Evolutionary conservation across 2,797 vertebrate species (phyloP), one percentile per base, ranked within the genome.

Genomic region (Austrolebias charrua): DNA sequence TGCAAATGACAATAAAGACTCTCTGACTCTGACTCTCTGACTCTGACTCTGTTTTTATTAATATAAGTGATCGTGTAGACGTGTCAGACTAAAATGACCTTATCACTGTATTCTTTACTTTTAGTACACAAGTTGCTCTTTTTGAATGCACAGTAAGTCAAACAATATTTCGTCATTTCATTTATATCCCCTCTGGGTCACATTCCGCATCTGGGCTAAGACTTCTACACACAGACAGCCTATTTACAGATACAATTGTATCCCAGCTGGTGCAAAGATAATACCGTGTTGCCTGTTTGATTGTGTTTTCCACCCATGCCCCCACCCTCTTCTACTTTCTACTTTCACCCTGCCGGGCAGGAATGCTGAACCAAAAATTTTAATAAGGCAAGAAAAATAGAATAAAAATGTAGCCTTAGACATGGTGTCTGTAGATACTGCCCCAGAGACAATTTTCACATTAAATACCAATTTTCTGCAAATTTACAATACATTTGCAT

Each of bases 161-260:
- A 71, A 82, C 73, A 74, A 71, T 73, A 86, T 81, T 84, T 85
- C 53, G 44, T 76, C 66, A 78, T 81, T 76, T 75, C 50, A 48
- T 83, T 83, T 83, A 80, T 78, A 73, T 81, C 63, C 75, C 85
- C 80, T 80, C 67, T 75, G 83, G 79, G 83, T 79, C 65, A 67
- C 55, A 79, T 60, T 75, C 65, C 50, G 59, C 76, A 72, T 83
- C 75, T 72, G 46, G 60, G 57, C 66, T 54, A 67, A 68, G 65
- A 73, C 60, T 78, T 78, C 31, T 73, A 81, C 66, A 76, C 61
- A 73, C 49, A 63, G 69, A 70, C 65, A 78, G 44, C 50, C 62
- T 77, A 76, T 88, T 86, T 83, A 84, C 69, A 69, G 72, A 86
- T 75, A 72, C 75, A 71, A 76, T 83, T 81, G 80, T 69, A 82